Base-by-base conservation (phyloP, 2,888 invertebrate species). In the Ichneumoninae sp. region DNA sequence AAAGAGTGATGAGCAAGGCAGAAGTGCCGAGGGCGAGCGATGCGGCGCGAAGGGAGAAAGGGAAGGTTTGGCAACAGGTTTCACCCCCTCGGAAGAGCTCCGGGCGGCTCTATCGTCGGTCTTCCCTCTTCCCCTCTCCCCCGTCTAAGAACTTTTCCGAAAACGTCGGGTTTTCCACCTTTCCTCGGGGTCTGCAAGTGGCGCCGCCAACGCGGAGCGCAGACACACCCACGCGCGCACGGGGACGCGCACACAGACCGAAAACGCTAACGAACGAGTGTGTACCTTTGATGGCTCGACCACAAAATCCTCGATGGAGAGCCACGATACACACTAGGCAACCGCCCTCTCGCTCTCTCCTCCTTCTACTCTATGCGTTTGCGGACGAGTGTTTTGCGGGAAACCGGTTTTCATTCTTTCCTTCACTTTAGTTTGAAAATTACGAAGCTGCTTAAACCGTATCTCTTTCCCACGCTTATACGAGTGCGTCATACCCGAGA, bases 31-130 rank as follows among this genome's bases (percentile, higher is more conserved):
- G 84, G n/a, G 30, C 65, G 70, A 73, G 65, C 68, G 74, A 54
- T 44, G 73, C 50, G 54, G 50, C 68, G 65, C n/a, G 70, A 76
- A 80, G 83, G 85, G 82, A 82, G 85, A 87, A 85, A 86, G 84
- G 87, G 81, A 83, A 87, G 87, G 87, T 91, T 91, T 92, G 91
- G 92, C 92, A 92, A 92, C 92, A 92, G 92, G 92, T 92, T 92
- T 92, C 91, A 92, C 87, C 91, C 90, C 89, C 83, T 88, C 88
- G 87, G 81, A 83, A 76, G 63, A 33, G 81, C 81, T 73, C 71
- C 79, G 57, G 70, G 75, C 82, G 70, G 57, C 66, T 57, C 65
- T 57, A 22, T 40, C 74, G 57, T 68, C 65, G 74, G 65, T 73
- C 54, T 79, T n/a, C 26, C 47, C 57, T 30, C 66, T 19, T 52